phyloP scores from a whole-genome alignment of 53 echinoderm and acorn worm genomes.

The Crossaster papposus region DNA sequence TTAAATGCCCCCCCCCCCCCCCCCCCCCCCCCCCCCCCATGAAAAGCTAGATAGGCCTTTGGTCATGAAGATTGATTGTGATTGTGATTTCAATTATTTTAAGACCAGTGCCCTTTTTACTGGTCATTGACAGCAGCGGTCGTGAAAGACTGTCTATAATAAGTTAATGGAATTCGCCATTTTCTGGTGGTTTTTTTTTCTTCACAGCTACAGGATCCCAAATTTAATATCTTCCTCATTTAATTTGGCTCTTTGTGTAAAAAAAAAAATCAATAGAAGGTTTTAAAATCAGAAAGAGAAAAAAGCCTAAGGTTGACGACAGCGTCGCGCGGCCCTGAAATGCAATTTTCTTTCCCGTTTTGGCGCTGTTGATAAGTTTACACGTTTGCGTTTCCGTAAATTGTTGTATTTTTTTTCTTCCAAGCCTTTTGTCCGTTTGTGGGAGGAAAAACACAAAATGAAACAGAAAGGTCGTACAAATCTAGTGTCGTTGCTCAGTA shows the following conservation, averaged over 20 bases:
- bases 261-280: too few species aligned
- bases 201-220: too few species aligned
- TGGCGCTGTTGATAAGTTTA: neutral
- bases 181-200: neutral
- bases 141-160: neutral
- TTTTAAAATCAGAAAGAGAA: too few species aligned
- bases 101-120: neutral
- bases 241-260: too few species aligned
- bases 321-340: too few species aligned
- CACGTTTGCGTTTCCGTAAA: neutral
- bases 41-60: too few species aligned
- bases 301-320: too few species aligned
- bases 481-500: too few species aligned
- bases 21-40: too few species aligned
- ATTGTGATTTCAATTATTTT: neutral
- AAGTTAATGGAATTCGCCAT: neutral
- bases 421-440: neutral
- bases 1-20: too few species aligned
- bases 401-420: neutral
- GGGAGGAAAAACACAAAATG: neutral
- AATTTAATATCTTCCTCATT: too few species aligned
- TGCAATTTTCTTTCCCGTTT: neutral
- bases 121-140: neutral
- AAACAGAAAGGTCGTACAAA: neutral
- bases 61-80: neutral